phyloP scores from a whole-genome alignment of 2,888 invertebrate species.

The Omphaloscelis lunosa region DNA sequence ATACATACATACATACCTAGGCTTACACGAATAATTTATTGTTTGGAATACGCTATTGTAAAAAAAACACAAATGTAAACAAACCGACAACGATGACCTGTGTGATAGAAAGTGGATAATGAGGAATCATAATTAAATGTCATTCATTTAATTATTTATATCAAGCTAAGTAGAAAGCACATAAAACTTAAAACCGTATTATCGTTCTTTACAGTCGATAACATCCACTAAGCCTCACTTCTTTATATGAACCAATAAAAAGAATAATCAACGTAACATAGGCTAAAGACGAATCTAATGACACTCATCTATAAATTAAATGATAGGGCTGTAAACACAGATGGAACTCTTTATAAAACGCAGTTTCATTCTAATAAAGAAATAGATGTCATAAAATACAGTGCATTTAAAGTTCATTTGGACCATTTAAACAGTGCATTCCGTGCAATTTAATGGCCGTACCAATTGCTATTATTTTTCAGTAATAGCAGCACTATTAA shows the following conservation, averaged over 20 bases:
- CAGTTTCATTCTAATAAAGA: slow-evolving; percentile 57
- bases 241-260: slow-evolving; percentile 58
- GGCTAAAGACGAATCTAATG: slow-evolving; percentile 52
- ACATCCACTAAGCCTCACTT: slow-evolving; percentile 31
- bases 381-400: slow-evolving; percentile 59
- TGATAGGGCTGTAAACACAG: slow-evolving; percentile 55
- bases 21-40: background rate
- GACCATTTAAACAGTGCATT: slow-evolving; percentile 51
- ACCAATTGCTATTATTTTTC: slow-evolving; percentile 70
- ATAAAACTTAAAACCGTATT: slow-evolving; percentile 30
- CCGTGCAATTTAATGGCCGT: slow-evolving; percentile 56
- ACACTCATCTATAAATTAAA: slow-evolving; percentile 64
- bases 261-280: slow-evolving; percentile 51
- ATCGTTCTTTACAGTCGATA: slow-evolving; percentile 26
- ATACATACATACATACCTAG: too few relatives aligned
- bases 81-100: background rate
- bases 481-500: slow-evolving; percentile 75
- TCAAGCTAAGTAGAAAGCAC: background rate
- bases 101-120: background rate
- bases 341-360: slow-evolving; percentile 41
- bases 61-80: background rate
- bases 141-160: slow-evolving; percentile 3
- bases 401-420: slow-evolving; percentile 56
- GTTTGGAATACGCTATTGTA: background rate
- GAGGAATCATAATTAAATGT: background rate